phyloP scores from a whole-genome alignment of 2,888 invertebrate genomes.

The Isotomurus palustris region DNA sequence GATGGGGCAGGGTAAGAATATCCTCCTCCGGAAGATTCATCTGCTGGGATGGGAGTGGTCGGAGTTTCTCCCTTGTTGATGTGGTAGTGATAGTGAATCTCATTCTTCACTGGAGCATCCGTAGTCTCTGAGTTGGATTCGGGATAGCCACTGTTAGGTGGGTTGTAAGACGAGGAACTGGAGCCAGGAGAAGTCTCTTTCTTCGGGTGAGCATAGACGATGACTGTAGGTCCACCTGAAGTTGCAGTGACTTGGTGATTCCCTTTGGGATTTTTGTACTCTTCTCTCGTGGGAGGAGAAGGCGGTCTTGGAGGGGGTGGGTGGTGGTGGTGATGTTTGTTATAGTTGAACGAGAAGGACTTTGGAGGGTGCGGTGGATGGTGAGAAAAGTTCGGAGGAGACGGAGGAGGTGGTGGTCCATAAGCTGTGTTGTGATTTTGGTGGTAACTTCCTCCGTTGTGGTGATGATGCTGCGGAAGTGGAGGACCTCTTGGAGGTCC shows the following conservation, averaged over 20 bases:
- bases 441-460: not conserved
- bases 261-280: too few relatives aligned
- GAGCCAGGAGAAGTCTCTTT: constrained; percentile 2
- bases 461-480: not conserved
- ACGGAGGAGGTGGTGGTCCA: constrained; percentile 2
- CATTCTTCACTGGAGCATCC: constrained; percentile 24
- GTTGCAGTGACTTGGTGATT: constrained; percentile 30
- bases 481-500: not conserved
- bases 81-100: constrained; percentile 42
- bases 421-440: not conserved
- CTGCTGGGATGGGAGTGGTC: not conserved
- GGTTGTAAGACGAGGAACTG: not conserved
- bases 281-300: not conserved
- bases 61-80: constrained; percentile 14
- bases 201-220: constrained; percentile 33
- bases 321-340: not conserved
- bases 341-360: not conserved
- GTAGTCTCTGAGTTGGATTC: constrained; percentile 1
- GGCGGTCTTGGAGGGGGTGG: constrained; percentile 3
- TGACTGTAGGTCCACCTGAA: constrained; percentile 41
- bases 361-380: not conserved
- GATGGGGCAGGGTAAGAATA: not conserved
- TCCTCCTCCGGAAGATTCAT: constrained; percentile 2
- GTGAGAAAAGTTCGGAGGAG: not conserved
- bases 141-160: not conserved